Conservation (phyloP, 2,113 vertebrate genomes). For the Sitta europaea region DNA sequence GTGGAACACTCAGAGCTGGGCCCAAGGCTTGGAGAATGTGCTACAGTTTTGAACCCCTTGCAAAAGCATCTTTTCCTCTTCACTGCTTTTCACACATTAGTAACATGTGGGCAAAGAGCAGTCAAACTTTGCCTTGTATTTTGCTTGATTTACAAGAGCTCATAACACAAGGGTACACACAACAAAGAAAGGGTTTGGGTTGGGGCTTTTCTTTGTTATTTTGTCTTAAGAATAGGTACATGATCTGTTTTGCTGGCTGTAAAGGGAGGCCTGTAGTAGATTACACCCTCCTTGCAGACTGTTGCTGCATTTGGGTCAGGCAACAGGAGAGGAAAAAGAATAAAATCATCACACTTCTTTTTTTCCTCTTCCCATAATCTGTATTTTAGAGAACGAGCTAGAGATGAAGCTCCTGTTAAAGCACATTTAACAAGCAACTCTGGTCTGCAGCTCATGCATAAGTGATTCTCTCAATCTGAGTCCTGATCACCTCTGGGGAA, state of each 20-base stretch:
- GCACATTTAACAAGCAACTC: background rate
- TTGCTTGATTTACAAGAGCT: background rate
- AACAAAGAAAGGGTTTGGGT: background rate
- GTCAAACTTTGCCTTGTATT: background rate
- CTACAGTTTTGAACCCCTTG: background rate
- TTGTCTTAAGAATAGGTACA: background rate
- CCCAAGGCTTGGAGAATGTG: background rate
- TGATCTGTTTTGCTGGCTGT: background rate
- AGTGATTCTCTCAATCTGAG: slow-evolving; percentile 15
- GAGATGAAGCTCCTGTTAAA: background rate
- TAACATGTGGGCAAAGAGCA: background rate
- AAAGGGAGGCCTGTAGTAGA: background rate
- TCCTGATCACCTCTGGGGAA: background rate
- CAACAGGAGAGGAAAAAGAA: slow-evolving; percentile 6
- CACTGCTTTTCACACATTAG: background rate
- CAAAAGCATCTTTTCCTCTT: background rate
- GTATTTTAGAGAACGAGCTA: background rate
- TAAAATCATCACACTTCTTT: background rate
- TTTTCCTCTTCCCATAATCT: background rate
- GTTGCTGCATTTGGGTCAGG: background rate
- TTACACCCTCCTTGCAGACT: background rate
- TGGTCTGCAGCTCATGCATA: background rate
- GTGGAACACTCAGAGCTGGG: background rate
- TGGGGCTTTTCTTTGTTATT: background rate
- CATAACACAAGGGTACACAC: background rate